Evolutionary conservation across 2,888 invertebrate genomes (phyloP).

Genomic region (Antheraea assamensis): DNA sequence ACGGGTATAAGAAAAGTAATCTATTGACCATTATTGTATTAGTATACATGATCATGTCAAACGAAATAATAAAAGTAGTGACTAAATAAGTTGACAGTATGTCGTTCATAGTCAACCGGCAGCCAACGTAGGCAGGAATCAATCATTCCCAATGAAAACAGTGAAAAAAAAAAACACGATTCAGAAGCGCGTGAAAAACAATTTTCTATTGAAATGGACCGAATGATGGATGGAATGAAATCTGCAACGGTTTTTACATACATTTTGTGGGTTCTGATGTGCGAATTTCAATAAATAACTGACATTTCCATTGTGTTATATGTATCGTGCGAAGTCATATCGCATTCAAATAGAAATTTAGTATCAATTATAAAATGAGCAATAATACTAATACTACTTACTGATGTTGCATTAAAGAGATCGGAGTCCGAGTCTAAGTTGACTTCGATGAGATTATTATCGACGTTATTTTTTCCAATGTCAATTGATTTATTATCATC

Average conservation of each 20-base stretch:
- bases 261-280: slow-evolving; percentile 1
- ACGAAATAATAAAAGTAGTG: background rate
- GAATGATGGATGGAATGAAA: slow-evolving; percentile 15
- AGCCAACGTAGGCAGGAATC: slow-evolving; percentile 23
- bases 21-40: too few relatives aligned
- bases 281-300: background rate
- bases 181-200: slow-evolving; percentile 22
- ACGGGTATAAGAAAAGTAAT: too few relatives aligned
- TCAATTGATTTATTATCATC: slow-evolving; percentile 21
- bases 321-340: background rate
- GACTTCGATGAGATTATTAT: slow-evolving; percentile 20
- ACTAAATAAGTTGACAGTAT: background rate
- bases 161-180: slow-evolving; percentile 22
- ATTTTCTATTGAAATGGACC: slow-evolving; percentile 26
- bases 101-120: slow-evolving; percentile 19
- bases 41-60: too few relatives aligned
- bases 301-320: background rate
- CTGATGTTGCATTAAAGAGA: background rate
- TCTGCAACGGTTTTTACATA: slow-evolving; percentile 16
- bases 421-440: background rate
- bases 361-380: background rate
- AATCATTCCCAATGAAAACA: slow-evolving; percentile 25
- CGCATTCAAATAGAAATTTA: background rate
- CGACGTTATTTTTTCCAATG: slow-evolving; percentile 23
- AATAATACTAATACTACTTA: background rate